Evolutionary conservation across 2,113 vertebrate species (phyloP).

Genomic region (Catharus minimus): DNA sequence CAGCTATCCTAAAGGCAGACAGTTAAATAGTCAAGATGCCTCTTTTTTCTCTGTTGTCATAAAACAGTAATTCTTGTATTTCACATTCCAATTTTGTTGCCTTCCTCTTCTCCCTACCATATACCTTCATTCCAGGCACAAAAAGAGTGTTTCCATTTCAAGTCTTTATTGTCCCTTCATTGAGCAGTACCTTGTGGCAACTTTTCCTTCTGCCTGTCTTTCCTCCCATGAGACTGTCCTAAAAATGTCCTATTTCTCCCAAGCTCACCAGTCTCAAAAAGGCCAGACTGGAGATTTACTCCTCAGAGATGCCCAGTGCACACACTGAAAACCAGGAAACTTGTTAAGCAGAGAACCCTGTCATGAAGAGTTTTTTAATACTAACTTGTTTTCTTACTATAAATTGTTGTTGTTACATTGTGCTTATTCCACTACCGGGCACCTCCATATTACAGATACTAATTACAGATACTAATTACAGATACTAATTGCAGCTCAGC

Average conservation of each 20-base stretch:
- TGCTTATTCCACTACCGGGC: background rate
- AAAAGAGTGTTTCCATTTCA: background rate
- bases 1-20: background rate
- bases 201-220: background rate
- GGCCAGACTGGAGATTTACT: background rate
- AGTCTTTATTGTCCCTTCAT: background rate
- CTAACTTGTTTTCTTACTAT: background rate
- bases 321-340: background rate
- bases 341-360: background rate
- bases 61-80: background rate
- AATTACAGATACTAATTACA: background rate
- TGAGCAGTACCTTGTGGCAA: background rate
- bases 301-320: background rate
- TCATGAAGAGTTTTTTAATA: background rate
- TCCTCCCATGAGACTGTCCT: background rate
- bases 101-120: background rate
- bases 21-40: background rate
- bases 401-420: background rate
- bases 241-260: background rate
- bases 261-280: background rate
- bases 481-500: background rate
- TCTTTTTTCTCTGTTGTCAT: background rate
- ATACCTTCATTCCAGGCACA: background rate
- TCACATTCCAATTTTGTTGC: background rate
- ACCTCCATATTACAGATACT: background rate